phyloP scores from a whole-genome alignment of 1,140 invertebrate species.

The Palaemon carinicauda region DNA sequence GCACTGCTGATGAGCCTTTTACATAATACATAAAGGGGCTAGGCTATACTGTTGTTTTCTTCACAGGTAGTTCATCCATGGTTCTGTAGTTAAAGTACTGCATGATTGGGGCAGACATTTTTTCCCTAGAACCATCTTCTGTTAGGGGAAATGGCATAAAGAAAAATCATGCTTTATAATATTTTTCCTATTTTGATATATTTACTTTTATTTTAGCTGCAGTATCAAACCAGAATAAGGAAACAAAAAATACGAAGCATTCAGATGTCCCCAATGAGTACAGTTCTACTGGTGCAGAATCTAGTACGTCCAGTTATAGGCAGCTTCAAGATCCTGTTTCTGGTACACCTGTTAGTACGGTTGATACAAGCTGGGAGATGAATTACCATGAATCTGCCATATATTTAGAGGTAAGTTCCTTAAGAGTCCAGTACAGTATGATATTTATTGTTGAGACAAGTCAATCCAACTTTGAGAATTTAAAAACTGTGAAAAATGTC shows the following conservation, averaged over 20 bases:
- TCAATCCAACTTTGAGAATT: constrained; percentile 56
- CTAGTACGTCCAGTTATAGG: constrained; percentile 8
- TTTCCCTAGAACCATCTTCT: too few species aligned
- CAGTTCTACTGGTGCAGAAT: constrained; percentile 33
- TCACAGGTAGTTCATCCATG: too few species aligned
- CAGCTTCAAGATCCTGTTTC: background rate
- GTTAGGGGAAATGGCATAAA: too few species aligned
- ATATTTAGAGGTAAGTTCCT: constrained; percentile 76
- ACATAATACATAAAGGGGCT: too few species aligned
- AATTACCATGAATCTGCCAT: constrained; percentile 92
- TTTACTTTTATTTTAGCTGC: background rate
- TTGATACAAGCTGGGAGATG: constrained; percentile 76
- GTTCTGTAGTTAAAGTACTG: too few species aligned
- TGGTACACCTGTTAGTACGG: background rate
- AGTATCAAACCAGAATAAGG: constrained; percentile 1
- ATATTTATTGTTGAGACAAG: background rate
- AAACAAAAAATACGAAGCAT: background rate
- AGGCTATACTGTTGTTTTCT: too few species aligned
- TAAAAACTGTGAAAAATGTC: background rate
- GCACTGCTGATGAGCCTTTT: too few species aligned
- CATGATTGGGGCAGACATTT: too few species aligned
- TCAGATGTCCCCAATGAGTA: constrained; percentile 26
- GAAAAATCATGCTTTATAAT: too few species aligned
- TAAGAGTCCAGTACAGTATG: background rate
- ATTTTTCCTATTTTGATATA: background rate